These are phyloP conservation scores for Paraescarpia echinospica DNA, from an alignment of 1,140 invertebrate genomes.

Conservation along the genomic window DNA sequence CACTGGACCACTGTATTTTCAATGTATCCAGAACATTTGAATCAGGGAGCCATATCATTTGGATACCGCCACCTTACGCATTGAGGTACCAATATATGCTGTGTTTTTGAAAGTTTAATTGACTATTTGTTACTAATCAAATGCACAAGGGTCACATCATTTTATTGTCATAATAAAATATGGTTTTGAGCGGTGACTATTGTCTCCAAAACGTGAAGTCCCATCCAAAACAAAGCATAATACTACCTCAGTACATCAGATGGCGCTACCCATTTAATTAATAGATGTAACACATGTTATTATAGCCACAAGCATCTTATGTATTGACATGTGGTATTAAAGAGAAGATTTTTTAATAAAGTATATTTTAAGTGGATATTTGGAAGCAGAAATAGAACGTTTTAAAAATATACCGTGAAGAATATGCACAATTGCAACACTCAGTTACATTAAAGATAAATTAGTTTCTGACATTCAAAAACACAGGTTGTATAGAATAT, in stretches of 20 bases:
- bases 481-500: slow-evolving; percentile 6
- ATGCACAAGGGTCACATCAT: too few species aligned
- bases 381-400: background rate
- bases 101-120: too few species aligned
- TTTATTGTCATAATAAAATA: too few species aligned
- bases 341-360: background rate
- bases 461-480: background rate
- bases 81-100: too few species aligned
- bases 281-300: too few species aligned
- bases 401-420: background rate
- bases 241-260: too few species aligned
- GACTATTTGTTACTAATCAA: too few species aligned
- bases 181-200: too few species aligned
- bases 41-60: background rate
- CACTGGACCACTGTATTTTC: background rate
- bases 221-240: background rate
- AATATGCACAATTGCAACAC: background rate
- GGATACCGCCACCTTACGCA: too few species aligned
- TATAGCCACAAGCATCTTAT: background rate
- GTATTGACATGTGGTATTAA: background rate
- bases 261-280: too few species aligned
- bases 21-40: background rate
- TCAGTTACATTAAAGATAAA: background rate
- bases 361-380: background rate
- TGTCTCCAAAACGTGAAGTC: too few species aligned